Evolutionary conservation across 2,113 vertebrate species (phyloP).

Genomic region (Tringa solitaria): DNA sequence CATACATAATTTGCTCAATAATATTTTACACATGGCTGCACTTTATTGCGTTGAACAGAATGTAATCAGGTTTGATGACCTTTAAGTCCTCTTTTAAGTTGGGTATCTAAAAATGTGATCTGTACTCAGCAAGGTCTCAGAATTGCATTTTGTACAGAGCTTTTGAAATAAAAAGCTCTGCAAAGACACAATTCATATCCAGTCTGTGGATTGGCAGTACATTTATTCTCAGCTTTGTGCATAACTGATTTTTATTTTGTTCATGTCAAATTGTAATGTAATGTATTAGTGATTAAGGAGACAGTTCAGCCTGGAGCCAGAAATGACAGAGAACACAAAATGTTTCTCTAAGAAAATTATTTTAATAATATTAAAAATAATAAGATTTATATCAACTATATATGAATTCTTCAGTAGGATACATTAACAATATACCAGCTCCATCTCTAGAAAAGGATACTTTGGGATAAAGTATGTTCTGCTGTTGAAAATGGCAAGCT

Average conservation of each 20-base stretch:
- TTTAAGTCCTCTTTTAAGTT: conserved; percentile 63
- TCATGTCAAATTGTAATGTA: background rate
- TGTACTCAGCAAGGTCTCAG: background rate
- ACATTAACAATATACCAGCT: background rate
- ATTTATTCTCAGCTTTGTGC: background rate
- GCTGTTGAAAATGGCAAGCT: background rate
- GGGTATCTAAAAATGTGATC: conserved; percentile 38
- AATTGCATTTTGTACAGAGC: background rate
- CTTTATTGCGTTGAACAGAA: conserved; percentile 59
- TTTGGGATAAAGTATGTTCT: background rate
- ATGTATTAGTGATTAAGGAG: background rate
- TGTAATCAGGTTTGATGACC: conserved; percentile 64
- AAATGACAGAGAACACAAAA: background rate
- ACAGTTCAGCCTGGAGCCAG: background rate
- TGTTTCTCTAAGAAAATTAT: background rate
- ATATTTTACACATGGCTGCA: conserved; percentile 61
- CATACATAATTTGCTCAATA: conserved; percentile 64
- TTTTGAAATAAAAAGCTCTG: background rate
- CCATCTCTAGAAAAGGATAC: background rate
- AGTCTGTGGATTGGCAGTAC: background rate
- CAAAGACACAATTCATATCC: background rate
- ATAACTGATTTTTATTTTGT: conserved; percentile 17
- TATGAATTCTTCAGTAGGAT: background rate
- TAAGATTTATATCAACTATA: background rate
- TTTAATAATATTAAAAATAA: background rate